A percentile compares a stretch with the other conserved stretches of the same genome.
Conservation (phyloP, 2,113 vertebrate genomes). For the Glaucomys volans region DNA sequence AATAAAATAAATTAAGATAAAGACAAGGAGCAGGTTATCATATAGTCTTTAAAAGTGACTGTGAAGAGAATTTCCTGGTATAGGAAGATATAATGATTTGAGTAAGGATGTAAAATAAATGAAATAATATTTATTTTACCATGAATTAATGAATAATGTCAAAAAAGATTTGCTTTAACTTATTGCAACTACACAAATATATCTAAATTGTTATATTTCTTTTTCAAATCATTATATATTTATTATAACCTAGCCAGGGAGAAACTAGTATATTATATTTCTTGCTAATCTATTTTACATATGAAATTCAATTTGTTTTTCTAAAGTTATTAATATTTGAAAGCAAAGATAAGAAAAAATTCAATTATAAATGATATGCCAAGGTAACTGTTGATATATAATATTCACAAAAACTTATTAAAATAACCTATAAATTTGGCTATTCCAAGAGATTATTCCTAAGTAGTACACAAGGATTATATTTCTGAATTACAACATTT, state of each 20-base stretch:
- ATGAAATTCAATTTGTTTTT: slow-evolving; percentile 29
- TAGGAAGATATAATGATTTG: slow-evolving; percentile 7
- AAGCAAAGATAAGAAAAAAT: slow-evolving; percentile 37
- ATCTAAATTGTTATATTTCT: not conserved
- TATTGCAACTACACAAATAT: slow-evolving; percentile 48
- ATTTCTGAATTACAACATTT: slow-evolving; percentile 65
- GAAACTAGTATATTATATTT: not conserved
- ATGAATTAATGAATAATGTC: not conserved
- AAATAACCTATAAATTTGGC: slow-evolving; percentile 54
- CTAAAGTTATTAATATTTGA: slow-evolving; percentile 37
- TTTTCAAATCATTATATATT: no score
- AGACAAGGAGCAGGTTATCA: not conserved
- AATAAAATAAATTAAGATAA: not conserved
- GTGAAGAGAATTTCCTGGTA: not conserved
- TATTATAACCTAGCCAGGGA: no score
- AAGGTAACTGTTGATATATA: slow-evolving; percentile 9
- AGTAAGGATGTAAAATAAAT: slow-evolving; percentile 12
- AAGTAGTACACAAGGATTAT: not conserved
- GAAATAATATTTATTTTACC: slow-evolving; percentile 22
- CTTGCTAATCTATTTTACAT: not conserved
- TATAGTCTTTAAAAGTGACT: not conserved
- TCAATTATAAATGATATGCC: not conserved
- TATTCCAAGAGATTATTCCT: slow-evolving; percentile 46
- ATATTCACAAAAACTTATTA: slow-evolving; percentile 12
- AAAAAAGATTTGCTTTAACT: slow-evolving; percentile 36